phyloP scores from a whole-genome alignment of 2,113 vertebrate species.

The Narcine bancroftii region DNA sequence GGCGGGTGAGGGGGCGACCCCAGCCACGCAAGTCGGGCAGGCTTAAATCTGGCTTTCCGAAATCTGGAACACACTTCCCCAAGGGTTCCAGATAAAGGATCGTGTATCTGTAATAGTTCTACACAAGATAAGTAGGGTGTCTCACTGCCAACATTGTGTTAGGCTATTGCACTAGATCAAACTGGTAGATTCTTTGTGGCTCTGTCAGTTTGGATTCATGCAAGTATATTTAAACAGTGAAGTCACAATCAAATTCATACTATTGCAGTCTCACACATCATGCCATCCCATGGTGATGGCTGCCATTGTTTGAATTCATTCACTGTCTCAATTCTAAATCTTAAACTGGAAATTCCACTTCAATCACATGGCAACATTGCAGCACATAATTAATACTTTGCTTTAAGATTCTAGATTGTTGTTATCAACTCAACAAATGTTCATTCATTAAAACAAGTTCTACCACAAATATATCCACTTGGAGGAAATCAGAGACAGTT shows the following conservation, averaged over 20 bases:
- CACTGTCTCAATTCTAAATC: neutral
- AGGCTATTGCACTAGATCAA: neutral
- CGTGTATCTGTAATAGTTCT: too few species aligned
- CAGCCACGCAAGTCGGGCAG: too few species aligned
- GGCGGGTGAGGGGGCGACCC: too few species aligned
- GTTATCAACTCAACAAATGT: neutral
- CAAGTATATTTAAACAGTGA: neutral
- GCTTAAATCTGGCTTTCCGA: too few species aligned
- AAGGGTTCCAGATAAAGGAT: too few species aligned
- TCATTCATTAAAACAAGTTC: neutral
- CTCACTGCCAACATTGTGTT: neutral
- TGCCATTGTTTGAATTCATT: neutral
- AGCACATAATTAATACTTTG: neutral
- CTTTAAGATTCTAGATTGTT: neutral
- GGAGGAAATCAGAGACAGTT: neutral
- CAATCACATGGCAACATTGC: neutral
- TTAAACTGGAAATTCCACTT: neutral
- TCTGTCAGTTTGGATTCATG: neutral
- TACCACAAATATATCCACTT: neutral
- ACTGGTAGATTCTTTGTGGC: neutral
- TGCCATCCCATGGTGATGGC: neutral
- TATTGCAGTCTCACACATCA: neutral
- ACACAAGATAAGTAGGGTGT: too few species aligned
- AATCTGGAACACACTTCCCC: too few species aligned
- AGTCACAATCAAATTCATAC: neutral